Evolutionary conservation across 2,113 vertebrate species (phyloP).

Genomic region (Zapornia atra): DNA sequence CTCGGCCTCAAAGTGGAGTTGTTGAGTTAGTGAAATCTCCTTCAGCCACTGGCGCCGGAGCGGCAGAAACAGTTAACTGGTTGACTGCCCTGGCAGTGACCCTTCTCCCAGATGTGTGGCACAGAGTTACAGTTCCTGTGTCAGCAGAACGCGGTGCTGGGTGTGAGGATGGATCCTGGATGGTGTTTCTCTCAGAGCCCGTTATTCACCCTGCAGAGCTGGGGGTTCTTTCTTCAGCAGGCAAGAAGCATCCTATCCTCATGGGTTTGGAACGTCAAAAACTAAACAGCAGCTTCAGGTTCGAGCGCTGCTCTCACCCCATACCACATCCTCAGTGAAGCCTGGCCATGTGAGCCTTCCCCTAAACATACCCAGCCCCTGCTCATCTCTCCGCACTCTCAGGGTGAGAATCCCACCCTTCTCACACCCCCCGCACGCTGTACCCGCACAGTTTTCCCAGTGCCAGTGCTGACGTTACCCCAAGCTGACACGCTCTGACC

Average conservation of each 20-base stretch:
- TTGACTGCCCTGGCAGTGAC: neutral
- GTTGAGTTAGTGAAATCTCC: conserved; percentile 64
- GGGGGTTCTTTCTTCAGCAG: neutral
- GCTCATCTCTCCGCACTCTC: neutral
- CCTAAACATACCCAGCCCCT: neutral
- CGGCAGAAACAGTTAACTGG: neutral
- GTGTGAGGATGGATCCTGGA: neutral
- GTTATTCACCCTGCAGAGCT: neutral
- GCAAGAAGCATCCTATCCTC: neutral
- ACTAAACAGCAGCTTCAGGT: neutral
- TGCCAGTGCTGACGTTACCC: neutral
- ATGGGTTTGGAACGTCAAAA: neutral
- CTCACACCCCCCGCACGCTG: neutral
- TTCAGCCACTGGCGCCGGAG: neutral
- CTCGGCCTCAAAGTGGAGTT: conserved; percentile 55
- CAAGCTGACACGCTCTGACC: neutral
- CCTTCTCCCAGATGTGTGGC: neutral
- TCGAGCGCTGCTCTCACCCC: neutral
- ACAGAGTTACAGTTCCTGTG: neutral
- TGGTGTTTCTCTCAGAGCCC: neutral
- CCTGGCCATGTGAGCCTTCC: neutral
- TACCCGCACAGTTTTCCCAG: neutral
- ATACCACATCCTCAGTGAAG: neutral
- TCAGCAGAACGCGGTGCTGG: neutral
- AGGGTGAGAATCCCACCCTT: neutral